Conservation (phyloP, 2,113 vertebrate species). For the Sylvietta virens region DNA sequence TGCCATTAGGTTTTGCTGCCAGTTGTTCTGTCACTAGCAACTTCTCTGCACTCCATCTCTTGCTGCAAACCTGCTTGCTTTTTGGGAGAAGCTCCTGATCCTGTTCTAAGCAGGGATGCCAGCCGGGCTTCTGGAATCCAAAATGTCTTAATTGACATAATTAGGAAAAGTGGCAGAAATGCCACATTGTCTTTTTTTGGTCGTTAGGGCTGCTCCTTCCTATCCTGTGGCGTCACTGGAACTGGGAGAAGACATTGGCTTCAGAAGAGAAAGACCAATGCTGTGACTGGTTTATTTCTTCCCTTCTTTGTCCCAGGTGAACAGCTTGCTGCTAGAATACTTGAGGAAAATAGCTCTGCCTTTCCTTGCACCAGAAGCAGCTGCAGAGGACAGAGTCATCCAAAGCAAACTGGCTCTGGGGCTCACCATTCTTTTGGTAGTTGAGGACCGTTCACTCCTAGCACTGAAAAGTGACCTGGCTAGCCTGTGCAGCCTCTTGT, state of each 20-base stretch:
- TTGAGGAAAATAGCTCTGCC: not conserved
- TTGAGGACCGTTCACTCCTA: rapidly evolving
- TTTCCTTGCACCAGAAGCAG: not conserved
- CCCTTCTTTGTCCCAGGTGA: constrained; percentile 47
- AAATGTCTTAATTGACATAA: not conserved
- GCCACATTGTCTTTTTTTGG: rapidly evolving
- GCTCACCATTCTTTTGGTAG: not conserved
- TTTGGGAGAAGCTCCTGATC: not conserved
- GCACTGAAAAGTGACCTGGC: rapidly evolving
- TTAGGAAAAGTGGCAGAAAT: not conserved
- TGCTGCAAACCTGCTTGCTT: not conserved
- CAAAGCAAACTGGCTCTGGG: constrained; percentile 51
- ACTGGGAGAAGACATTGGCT: not conserved
- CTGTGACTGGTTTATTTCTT: not conserved
- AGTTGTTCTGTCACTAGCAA: not conserved
- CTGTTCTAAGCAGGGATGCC: not conserved
- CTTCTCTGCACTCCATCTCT: rapidly evolving
- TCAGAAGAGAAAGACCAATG: not conserved
- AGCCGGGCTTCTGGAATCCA: not conserved
- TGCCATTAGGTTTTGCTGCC: not conserved
- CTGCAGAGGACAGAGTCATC: not conserved
- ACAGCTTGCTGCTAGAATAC: not conserved
- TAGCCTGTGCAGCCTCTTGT: constrained; percentile 48
- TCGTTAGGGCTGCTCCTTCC: not conserved
- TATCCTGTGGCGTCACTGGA: rapidly evolving